phyloP scores from a whole-genome alignment of 2,797 vertebrate genomes.

The Peromyscus melanophrys region DNA sequence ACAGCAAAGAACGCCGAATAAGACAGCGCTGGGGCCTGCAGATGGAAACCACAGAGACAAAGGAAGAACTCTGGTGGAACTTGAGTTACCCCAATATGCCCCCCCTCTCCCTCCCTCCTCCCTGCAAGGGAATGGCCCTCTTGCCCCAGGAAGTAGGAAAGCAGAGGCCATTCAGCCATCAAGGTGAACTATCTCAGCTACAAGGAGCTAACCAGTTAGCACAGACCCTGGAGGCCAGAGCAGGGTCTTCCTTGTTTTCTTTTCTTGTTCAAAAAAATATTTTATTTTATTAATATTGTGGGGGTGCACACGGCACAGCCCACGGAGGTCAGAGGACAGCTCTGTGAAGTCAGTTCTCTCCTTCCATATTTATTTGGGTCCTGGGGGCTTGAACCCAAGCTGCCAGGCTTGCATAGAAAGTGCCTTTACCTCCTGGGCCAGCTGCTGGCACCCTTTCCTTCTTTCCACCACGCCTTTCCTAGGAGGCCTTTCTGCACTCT shows the following conservation, averaged over 20 bases:
- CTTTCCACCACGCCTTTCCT: neutral
- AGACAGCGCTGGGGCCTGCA: neutral
- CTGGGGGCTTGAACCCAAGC: neutral
- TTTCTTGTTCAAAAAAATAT: neutral
- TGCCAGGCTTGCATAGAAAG: neutral
- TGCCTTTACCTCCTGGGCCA: neutral
- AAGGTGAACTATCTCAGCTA: neutral
- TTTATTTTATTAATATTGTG: neutral
- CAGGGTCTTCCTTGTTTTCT: neutral
- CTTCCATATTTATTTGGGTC: neutral
- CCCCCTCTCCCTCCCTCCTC: neutral
- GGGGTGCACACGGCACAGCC: neutral
- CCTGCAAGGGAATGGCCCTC: neutral
- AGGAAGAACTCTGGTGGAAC: conserved; percentile 15
- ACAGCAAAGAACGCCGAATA: neutral
- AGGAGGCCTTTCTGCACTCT: neutral
- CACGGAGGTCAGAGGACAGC: neutral
- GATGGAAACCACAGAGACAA: neutral
- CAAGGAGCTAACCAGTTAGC: neutral
- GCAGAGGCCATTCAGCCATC: neutral
- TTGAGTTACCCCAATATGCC: neutral
- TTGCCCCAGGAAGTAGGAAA: neutral
- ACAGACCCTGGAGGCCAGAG: neutral
- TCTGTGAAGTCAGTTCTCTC: neutral
- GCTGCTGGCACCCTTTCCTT: neutral